Conservation (phyloP, 2,113 vertebrate genomes). For the Pionites leucogaster region DNA sequence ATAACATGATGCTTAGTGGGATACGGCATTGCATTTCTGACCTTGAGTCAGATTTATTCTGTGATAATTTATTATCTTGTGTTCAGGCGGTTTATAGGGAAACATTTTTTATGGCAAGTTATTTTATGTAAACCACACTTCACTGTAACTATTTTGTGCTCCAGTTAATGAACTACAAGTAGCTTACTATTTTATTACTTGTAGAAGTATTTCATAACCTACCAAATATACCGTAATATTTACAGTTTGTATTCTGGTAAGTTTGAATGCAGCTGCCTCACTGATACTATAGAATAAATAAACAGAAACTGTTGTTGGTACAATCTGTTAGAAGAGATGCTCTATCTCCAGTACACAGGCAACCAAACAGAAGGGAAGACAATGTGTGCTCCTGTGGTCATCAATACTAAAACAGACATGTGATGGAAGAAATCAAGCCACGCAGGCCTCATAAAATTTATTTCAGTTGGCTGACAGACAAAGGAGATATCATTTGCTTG, state of each 20-base stretch:
- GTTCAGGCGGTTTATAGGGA: background rate
- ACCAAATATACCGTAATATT: background rate
- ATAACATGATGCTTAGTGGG: background rate
- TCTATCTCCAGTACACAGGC: background rate
- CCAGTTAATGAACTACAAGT: background rate
- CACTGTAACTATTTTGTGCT: accelerated
- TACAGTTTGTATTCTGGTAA: background rate
- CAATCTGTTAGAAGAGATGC: background rate
- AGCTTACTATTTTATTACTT: background rate
- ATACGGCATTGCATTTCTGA: background rate
- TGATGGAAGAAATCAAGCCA: background rate
- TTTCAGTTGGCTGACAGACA: background rate
- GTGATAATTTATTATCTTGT: background rate
- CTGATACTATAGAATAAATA: background rate
- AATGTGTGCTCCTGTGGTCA: background rate
- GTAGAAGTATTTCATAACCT: background rate
- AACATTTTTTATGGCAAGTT: background rate
- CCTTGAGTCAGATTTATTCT: background rate
- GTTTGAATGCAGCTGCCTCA: background rate
- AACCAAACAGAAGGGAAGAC: background rate
- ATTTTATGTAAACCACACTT: background rate
- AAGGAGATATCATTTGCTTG: background rate
- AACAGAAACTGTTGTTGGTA: background rate
- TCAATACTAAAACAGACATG: background rate
- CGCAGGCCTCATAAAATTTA: background rate